Conservation (phyloP, 2,888 invertebrate genomes). For the Philereme vetulata region DNA sequence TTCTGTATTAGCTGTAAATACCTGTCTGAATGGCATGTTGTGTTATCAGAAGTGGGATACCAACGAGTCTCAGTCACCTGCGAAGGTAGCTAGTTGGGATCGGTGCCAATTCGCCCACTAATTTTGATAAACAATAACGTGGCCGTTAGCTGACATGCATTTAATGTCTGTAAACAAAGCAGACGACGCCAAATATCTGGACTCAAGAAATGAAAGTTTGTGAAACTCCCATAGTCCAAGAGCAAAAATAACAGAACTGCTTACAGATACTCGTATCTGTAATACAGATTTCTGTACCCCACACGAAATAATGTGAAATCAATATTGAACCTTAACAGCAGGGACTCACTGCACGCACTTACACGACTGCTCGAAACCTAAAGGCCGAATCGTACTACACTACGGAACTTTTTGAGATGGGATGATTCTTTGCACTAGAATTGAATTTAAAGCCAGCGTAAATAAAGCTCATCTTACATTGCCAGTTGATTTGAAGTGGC, state of each 20-base stretch:
- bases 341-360: too few relatives aligned
- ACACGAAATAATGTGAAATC: too few relatives aligned
- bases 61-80: constrained; percentile 60
- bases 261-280: too few relatives aligned
- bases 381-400: too few relatives aligned
- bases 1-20: constrained; percentile 2
- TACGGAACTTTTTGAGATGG: too few relatives aligned
- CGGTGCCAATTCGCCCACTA: constrained; percentile 62
- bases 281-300: too few relatives aligned
- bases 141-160: constrained; percentile 62
- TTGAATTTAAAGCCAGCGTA: too few relatives aligned
- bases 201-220: constrained; percentile 24
- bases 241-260: too few relatives aligned
- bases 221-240: constrained; percentile 28
- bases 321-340: too few relatives aligned
- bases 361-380: too few relatives aligned
- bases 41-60: constrained; percentile 39
- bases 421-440: too few relatives aligned
- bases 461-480: background rate
- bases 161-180: constrained; percentile 54
- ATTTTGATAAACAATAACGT: constrained; percentile 69
- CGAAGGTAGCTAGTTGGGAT: constrained; percentile 61
- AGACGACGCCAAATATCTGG: constrained; percentile 24
- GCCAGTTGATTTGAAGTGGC: too few relatives aligned
- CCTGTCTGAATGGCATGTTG: constrained; percentile 1